These are phyloP conservation scores for Hephaestus fuliginosus DNA, from an alignment of 2,797 vertebrate genomes.

Conservation along the genomic window DNA sequence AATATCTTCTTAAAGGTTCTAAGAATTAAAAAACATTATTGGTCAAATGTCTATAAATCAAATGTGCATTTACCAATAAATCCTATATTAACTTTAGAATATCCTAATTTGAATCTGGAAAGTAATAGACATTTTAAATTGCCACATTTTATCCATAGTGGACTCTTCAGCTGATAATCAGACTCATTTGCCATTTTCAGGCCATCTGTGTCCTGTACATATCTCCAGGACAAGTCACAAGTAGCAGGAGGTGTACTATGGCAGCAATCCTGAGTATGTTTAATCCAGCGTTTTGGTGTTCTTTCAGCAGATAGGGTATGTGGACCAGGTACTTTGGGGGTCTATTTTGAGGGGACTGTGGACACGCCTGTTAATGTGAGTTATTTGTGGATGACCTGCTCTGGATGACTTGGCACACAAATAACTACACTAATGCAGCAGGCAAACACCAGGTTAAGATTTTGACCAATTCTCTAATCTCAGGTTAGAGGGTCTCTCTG, in stretches of 20 bases:
- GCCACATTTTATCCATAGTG: background rate
- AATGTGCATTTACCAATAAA: background rate
- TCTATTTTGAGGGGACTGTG: constrained; percentile 82
- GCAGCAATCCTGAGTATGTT: constrained; percentile 58
- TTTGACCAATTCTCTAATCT: constrained; percentile 44
- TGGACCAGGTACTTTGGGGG: constrained; percentile 76
- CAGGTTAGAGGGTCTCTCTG: constrained; percentile 10
- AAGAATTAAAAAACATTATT: background rate
- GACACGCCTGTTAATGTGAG: constrained; percentile 83
- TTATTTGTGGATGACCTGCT: constrained; percentile 76
- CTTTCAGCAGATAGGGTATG: constrained; percentile 75
- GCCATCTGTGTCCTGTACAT: background rate
- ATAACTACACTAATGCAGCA: constrained; percentile 74
- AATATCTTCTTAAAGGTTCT: background rate
- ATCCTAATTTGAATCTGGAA: background rate
- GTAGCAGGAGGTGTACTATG: constrained; percentile 35
- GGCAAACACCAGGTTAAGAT: constrained; percentile 65
- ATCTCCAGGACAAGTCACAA: constrained; percentile 12
- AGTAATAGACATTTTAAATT: background rate
- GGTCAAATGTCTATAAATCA: background rate
- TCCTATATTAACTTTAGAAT: background rate
- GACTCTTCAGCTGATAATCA: background rate
- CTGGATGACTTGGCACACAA: constrained; percentile 79
- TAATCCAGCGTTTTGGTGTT: constrained; percentile 68
- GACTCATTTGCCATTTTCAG: background rate